Conservation (phyloP, 1,140 invertebrate species). For the Proales similis region DNA sequence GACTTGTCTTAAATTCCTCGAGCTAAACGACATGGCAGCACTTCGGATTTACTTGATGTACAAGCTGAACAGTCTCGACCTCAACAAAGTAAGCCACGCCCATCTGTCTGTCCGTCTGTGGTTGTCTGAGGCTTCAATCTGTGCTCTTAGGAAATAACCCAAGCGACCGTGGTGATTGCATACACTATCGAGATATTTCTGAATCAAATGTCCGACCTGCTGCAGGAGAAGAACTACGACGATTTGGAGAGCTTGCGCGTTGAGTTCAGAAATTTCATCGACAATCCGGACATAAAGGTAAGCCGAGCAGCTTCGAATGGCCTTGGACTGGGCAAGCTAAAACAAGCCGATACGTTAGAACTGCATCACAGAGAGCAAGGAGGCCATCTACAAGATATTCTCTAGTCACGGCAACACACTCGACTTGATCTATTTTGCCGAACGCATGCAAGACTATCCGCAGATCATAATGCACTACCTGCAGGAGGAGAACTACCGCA, state of each 20-base stretch:
- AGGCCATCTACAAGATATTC: slow-evolving; percentile 76
- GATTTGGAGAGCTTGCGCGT: slow-evolving; percentile 66
- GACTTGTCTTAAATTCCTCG: slow-evolving; percentile 81
- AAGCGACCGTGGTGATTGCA: slow-evolving; percentile 80
- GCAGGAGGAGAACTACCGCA: slow-evolving; percentile 60
- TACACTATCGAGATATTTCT: slow-evolving; percentile 88
- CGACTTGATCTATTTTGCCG: slow-evolving; percentile 74
- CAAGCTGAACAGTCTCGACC: slow-evolving; percentile 45
- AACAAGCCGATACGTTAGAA: slow-evolving; percentile 43
- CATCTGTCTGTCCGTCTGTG: too few relatives aligned
- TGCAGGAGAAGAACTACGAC: slow-evolving; percentile 53
- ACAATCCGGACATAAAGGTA: slow-evolving; percentile 45
- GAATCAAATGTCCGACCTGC: slow-evolving; percentile 68
- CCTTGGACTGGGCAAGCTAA: neutral
- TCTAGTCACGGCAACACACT: slow-evolving; percentile 83
- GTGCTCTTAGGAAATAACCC: slow-evolving; percentile 55
- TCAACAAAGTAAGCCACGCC: slow-evolving; percentile 41
- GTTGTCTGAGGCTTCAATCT: neutral
- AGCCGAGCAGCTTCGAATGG: neutral
- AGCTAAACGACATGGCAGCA: slow-evolving; percentile 70
- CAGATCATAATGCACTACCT: slow-evolving; percentile 78
- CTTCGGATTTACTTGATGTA: slow-evolving; percentile 75
- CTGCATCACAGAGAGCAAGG: slow-evolving; percentile 65
- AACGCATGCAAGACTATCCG: slow-evolving; percentile 80
- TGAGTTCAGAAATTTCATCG: slow-evolving; percentile 60